Percentiles rank a stretch among this genome's conserved stretches.
These are phyloP conservation scores for Criorhina ranunculi DNA, from an alignment of 2,888 invertebrate genomes.

Conservation along the genomic window DNA sequence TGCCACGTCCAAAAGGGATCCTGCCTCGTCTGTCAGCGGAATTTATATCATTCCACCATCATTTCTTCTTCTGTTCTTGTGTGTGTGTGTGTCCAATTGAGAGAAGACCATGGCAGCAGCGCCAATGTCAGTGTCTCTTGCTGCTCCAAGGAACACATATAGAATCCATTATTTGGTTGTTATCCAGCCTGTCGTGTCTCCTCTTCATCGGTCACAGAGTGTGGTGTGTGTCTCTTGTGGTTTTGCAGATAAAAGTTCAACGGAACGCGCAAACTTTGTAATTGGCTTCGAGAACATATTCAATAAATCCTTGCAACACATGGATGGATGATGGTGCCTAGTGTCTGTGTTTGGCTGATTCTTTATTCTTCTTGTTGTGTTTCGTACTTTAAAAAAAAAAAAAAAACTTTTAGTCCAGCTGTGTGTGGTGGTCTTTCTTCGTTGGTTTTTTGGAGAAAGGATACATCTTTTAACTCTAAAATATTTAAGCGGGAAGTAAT, in stretches of 20 bases:
- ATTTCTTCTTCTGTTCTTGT: constrained; percentile 54
- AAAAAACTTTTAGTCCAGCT: constrained; percentile 13
- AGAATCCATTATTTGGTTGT: constrained; percentile 76
- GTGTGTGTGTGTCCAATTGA: constrained; percentile 57
- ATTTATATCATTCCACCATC: constrained; percentile 74
- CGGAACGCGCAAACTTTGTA: constrained; percentile 73
- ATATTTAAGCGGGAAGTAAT: constrained; percentile 71
- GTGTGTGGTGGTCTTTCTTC: constrained; percentile 49
- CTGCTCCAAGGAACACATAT: constrained; percentile 67
- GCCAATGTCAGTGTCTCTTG: constrained; percentile 70
- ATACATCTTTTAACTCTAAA: constrained; percentile 57
- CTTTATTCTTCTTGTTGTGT: constrained; percentile 32
- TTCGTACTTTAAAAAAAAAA: no score
- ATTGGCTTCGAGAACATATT: constrained; percentile 74
- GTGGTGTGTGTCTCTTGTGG: constrained; percentile 27
- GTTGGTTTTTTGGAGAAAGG: constrained; percentile 26
- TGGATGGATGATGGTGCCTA: constrained; percentile 6
- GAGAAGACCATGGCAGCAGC: constrained; percentile 66
- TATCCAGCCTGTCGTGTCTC: constrained; percentile 45
- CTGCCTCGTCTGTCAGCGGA: constrained; percentile 67
- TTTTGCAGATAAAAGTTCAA: constrained; percentile 70
- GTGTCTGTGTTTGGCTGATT: constrained; percentile 27
- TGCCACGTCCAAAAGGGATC: constrained; percentile 69
- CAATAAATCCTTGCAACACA: constrained; percentile 74
- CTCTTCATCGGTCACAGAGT: neutral